Percentiles rank a stretch among this genome's conserved stretches.
Conservation (phyloP, 1,140 invertebrate species). For the Drosophila kikkawai region DNA sequence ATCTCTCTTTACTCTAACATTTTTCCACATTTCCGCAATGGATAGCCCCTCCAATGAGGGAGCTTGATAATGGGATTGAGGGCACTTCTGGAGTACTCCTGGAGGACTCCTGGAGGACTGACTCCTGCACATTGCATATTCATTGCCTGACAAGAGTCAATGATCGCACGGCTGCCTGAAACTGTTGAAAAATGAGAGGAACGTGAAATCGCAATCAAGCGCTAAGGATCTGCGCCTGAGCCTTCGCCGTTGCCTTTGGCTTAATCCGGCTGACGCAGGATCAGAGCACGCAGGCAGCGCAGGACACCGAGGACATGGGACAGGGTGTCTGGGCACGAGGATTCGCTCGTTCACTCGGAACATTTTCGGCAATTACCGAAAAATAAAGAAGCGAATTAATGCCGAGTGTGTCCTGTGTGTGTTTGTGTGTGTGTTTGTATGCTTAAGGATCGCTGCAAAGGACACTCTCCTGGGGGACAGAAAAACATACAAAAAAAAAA, state of each 20-base stretch:
- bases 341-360: slow-evolving; percentile 75
- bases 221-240: slow-evolving; percentile 26
- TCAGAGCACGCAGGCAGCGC: slow-evolving; percentile 60
- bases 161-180: slow-evolving; percentile 75
- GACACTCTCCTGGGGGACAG: slow-evolving; percentile 37
- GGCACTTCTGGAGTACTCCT: not conserved
- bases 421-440: slow-evolving; percentile 24
- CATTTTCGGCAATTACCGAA: slow-evolving; percentile 82
- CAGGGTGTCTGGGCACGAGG: slow-evolving; percentile 47
- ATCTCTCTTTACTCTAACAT: not conserved
- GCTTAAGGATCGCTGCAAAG: slow-evolving; percentile 30
- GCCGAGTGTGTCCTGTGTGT: slow-evolving; percentile 27
- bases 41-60: not conserved
- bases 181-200: slow-evolving; percentile 55
- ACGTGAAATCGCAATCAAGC: slow-evolving; percentile 74
- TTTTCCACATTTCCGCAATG: not conserved
- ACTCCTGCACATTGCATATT: slow-evolving; percentile 21
- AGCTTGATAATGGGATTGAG: not conserved
- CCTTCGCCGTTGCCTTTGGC: not conserved
- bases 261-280: slow-evolving; percentile 74
- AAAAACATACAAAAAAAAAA: slow-evolving; percentile 28
- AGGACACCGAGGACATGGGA: slow-evolving; percentile 7
- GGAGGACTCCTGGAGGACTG: not conserved
- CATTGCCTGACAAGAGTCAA: slow-evolving; percentile 75
- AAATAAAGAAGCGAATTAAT: slow-evolving; percentile 81